Evolutionary conservation across 1,140 invertebrate genomes (phyloP).

Genomic region (Apocrypta bakeri): DNA sequence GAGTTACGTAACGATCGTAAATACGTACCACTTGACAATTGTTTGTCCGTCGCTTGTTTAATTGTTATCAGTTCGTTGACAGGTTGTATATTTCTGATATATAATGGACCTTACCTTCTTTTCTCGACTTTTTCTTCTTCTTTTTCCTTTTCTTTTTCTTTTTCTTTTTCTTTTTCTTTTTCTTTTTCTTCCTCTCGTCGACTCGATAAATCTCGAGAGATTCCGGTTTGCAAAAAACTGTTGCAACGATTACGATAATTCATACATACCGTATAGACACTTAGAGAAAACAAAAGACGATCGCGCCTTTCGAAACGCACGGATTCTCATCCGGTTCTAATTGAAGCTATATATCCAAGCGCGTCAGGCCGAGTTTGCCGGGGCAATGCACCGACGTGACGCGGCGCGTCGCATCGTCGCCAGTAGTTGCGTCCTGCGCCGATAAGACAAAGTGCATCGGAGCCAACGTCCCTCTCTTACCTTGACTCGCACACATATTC

Average conservation of each 20-base stretch:
- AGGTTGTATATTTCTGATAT: no score
- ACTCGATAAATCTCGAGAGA: no score
- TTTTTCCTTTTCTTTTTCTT: no score
- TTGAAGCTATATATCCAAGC: background rate
- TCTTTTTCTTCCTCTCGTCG: no score
- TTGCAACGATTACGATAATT: no score
- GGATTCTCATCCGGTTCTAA: background rate
- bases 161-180: no score
- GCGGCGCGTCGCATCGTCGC: background rate
- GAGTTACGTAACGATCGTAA: background rate
- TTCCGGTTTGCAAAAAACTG: no score
- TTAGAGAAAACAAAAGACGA: no score
- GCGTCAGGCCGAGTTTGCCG: background rate
- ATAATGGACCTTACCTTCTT: no score
- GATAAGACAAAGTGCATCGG: slow-evolving; percentile 1
- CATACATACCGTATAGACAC: no score
- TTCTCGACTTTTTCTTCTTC: no score
- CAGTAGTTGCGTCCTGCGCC: background rate
- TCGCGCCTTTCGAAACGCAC: no score
- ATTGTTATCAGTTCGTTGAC: background rate
- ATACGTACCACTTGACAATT: background rate
- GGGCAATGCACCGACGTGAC: background rate
- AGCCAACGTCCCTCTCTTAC: background rate
- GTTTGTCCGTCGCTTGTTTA: background rate
- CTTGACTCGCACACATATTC: background rate